A percentile compares a stretch with the other conserved stretches of the same genome.
Conservation (phyloP, 1,140 invertebrate species). For the Megalonaias nervosa region DNA sequence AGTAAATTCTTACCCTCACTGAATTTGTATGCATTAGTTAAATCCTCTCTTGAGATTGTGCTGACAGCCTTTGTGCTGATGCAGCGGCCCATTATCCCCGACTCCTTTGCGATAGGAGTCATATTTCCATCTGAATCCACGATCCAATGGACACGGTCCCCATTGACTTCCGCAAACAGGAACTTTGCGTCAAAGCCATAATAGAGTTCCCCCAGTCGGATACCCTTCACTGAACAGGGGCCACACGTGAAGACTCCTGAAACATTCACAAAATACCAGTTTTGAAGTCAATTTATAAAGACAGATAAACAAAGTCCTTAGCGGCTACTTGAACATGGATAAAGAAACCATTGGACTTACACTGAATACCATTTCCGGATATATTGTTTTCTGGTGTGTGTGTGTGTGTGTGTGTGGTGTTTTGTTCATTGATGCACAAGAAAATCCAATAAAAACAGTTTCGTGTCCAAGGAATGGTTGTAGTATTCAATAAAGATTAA, state of each 20-base stretch:
- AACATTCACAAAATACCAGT: too few species aligned
- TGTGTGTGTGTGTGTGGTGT: too few species aligned
- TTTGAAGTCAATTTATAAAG: too few species aligned
- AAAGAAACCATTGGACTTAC: too few species aligned
- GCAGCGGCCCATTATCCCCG: constrained; percentile 49
- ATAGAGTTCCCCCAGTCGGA: constrained; percentile 86
- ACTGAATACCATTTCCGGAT: too few species aligned
- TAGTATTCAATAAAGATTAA: too few species aligned
- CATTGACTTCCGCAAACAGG: constrained; percentile 83
- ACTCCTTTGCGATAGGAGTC: constrained; percentile 49
- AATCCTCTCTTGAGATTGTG: constrained; percentile 60
- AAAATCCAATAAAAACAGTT: too few species aligned
- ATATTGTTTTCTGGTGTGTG: too few species aligned
- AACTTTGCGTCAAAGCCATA: constrained; percentile 87
- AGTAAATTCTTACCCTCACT: constrained; percentile 43
- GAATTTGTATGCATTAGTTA: constrained; percentile 60
- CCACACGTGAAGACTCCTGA: constrained; percentile 83
- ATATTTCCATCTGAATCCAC: constrained; percentile 62
- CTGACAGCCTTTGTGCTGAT: constrained; percentile 65
- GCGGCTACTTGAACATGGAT: too few species aligned
- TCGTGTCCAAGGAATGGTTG: too few species aligned
- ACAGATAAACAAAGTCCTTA: too few species aligned
- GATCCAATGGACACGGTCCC: constrained; percentile 56
- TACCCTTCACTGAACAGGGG: constrained; percentile 81
- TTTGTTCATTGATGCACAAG: too few species aligned